These are phyloP conservation scores for Cromileptes altivelis DNA, from an alignment of 2,113 vertebrate species.

Conservation along the genomic window DNA sequence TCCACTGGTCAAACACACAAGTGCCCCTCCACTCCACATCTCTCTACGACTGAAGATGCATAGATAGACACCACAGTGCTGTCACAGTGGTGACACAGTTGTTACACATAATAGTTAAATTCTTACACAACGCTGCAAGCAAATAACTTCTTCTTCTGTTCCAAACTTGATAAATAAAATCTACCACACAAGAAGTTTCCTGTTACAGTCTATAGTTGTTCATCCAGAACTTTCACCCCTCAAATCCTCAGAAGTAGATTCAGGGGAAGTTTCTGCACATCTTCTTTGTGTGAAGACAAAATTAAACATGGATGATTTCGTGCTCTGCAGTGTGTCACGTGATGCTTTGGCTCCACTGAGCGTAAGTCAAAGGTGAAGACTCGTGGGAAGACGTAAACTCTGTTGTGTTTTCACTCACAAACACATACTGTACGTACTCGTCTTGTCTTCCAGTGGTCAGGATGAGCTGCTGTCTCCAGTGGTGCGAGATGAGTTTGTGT, in stretches of 20 bases:
- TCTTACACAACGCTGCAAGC: background rate
- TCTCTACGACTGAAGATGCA: too few species aligned
- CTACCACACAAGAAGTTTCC: too few species aligned
- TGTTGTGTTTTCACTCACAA: background rate
- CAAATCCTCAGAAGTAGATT: too few species aligned
- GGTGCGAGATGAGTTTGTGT: constrained; percentile 84
- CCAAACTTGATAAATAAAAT: too few species aligned
- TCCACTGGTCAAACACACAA: too few species aligned
- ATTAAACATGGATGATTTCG: background rate
- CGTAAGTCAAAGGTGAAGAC: background rate
- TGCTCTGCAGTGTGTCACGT: background rate
- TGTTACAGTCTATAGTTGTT: too few species aligned
- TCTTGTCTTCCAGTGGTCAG: constrained; percentile 54
- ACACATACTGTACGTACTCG: accelerated
- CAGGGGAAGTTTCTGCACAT: too few species aligned
- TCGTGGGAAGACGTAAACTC: background rate
- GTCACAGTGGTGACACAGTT: too few species aligned
- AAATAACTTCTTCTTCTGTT: background rate
- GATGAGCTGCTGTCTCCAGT: constrained; percentile 81
- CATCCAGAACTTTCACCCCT: too few species aligned
- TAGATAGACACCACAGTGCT: too few species aligned
- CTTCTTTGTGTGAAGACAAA: background rate
- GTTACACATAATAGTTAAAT: too few species aligned
- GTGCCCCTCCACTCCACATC: too few species aligned
- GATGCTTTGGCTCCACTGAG: background rate